Conservation (phyloP, 35 echinoderm and acorn worm genomes). For the Stichopus chloronotus region DNA sequence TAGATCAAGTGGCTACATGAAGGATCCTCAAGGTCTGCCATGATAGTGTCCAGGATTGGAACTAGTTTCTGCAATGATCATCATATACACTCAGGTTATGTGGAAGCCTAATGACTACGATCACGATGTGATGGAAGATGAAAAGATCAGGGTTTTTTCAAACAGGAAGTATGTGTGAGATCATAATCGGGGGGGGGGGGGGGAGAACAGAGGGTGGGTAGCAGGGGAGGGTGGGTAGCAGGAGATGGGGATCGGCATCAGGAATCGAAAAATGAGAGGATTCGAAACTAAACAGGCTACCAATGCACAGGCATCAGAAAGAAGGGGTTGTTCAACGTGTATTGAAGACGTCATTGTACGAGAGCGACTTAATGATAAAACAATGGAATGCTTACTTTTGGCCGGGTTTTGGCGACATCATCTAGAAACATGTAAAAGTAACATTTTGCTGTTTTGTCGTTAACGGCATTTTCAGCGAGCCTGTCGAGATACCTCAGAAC, state of each 20-base stretch:
- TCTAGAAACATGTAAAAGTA: constrained; percentile 84
- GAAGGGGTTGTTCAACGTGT: too few relatives aligned
- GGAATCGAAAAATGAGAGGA: background rate
- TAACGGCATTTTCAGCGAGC: constrained; percentile 42
- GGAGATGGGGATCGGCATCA: background rate
- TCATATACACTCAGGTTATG: background rate
- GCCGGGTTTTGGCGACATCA: constrained; percentile 68
- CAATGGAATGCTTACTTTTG: constrained; percentile 57
- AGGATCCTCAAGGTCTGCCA: constrained; percentile 61
- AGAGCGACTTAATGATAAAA: too few relatives aligned
- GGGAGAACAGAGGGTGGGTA: too few relatives aligned
- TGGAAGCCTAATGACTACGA: too few relatives aligned
- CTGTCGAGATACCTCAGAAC: constrained; percentile 61
- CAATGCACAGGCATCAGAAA: background rate
- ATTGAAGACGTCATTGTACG: too few relatives aligned
- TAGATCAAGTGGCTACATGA: background rate
- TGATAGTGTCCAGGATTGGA: constrained; percentile 62
- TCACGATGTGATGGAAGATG: background rate
- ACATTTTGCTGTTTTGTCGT: constrained; percentile 56
- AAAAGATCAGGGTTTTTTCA: background rate
- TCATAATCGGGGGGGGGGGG: too few relatives aligned
- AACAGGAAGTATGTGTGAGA: background rate
- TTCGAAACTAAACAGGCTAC: background rate
- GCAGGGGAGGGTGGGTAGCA: too few relatives aligned
- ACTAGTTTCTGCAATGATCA: constrained; percentile 41